Evolutionary conservation across 1,140 invertebrate species (phyloP), one percentile per base, ranked within the genome.

Genomic region (Diorhabda carinulata): DNA sequence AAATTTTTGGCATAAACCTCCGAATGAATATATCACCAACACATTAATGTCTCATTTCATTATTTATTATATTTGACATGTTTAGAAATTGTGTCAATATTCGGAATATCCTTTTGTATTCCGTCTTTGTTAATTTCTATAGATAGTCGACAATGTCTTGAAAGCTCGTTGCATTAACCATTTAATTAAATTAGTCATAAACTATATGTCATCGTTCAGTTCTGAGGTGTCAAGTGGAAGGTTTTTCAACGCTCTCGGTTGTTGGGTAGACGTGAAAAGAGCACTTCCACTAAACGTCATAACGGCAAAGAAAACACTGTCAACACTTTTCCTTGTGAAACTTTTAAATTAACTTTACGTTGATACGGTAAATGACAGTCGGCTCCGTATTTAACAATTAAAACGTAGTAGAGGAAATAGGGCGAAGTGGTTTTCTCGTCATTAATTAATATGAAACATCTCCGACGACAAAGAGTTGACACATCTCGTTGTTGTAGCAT

Each of bases 371-470:
- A 62, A 43, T 62, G 61, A 62, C 61, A 43, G 8, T 62, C 42
- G 42, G 41, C 41, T 43, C 61, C 41, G 42, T 43, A 43, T 62
- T 59, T 62, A 62, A 62, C 61, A 62, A 62, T 62, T 62, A 62
- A 47, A 62, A 62, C 43, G 44, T 62, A 41, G 42, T 43, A 43
- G 43, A 8, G 41, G 8, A 9, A 43, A 44, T 41, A n/a, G 4
- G 10, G 61, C 41, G 61, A 62, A 43, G 61, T 62, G 61, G 25
- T 62, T 41, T 41, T 62, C 61, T 44, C 43, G 41, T 43, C 6
- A 62, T 62, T 62, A 62, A 62, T 62, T 62, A 62, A 62, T 44
- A n/a, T 44, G 61, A 10, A 62, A n/a, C 61, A 62, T 62, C 61
- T 43, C 61, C 43, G 6, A 43, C 8, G 61, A 62, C 61, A 62